Base-by-base conservation (phyloP, 2,113 vertebrate species). In the Eulemur macaco region DNA sequence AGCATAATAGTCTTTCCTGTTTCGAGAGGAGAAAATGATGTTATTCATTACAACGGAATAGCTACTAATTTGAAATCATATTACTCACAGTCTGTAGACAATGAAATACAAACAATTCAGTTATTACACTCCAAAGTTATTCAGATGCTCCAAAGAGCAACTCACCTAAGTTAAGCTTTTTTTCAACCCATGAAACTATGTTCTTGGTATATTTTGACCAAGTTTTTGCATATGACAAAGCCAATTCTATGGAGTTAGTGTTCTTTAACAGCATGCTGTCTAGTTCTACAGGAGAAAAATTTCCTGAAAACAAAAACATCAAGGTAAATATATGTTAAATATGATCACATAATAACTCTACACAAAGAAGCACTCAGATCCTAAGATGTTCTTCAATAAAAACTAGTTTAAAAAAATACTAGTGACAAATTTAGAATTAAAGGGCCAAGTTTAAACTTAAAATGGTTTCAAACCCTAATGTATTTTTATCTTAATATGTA, bases 161-260 rank as follows among this genome's bases (percentile, higher is more conserved):
- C 99, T 99, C 98, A 99, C 99, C 99, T 98, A 99, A 97, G 91
- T 95, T 99, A 97, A 99, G 99, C 78, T 99, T 99, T 98, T 99
- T 99, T 93, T 99, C 99, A 98, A 99, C 99, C 99, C 99, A 99
- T n/a, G 98, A 98, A 84, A 99, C 98, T 97, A 99, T 98, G 96
- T 99, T 99, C 99, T 99, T 99, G 97, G 99, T 99, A 94, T 99
- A 99, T 98, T 99, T 99, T 97, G 99, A 99, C 99, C 99, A 99
- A 14, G 99, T 98, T 99, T 99, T 99, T 96, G 99, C 99, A 56
- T 99, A 99, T 27, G 99, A 99, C 96, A 99, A 98, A 47, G 99
- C 99, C 0, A 99, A 99, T 96, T 99, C 99, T 98, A 99, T 98
- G 31, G 99, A 99, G 13, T 98, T 99, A 97, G 99, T 99, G 84